Conservation (phyloP, 2,797 vertebrate species). For the Apogon talboti region DNA sequence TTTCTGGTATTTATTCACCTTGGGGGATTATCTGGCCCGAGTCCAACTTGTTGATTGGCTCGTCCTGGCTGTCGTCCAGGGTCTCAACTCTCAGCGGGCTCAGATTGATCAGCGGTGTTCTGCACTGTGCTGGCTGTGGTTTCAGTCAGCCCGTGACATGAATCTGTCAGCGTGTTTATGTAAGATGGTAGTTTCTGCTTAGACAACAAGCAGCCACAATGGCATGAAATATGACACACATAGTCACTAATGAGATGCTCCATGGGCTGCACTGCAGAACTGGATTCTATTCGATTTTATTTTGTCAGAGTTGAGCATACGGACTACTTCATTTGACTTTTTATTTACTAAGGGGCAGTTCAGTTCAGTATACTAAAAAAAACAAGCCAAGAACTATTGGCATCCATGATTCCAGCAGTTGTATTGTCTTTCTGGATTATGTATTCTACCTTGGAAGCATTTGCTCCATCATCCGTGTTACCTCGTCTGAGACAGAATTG, state of each 20-base stretch:
- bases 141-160: slow-evolving; percentile 46
- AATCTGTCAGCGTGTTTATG: slow-evolving; percentile 61
- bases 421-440: slow-evolving; percentile 20
- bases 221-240: slow-evolving; percentile 29
- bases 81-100: slow-evolving; percentile 26
- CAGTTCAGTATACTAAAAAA: slow-evolving; percentile 1
- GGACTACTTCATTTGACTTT: too few species aligned
- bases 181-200: slow-evolving; percentile 33
- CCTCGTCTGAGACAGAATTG: slow-evolving; percentile 20
- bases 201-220: slow-evolving; percentile 28
- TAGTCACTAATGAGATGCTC: slow-evolving; percentile 29
- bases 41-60: slow-evolving; percentile 65
- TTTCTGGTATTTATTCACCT: slow-evolving; percentile 61
- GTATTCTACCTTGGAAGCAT: slow-evolving; percentile 29
- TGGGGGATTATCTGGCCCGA: slow-evolving; percentile 56
- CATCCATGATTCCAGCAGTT: not conserved
- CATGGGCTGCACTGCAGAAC: not conserved
- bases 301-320: not conserved
- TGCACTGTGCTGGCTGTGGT: slow-evolving; percentile 45
- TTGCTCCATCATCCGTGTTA: slow-evolving; percentile 14
- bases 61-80: slow-evolving; percentile 60
- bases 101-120: slow-evolving; percentile 28
- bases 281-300: not conserved
- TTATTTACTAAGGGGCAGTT: not conserved
- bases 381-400: slow-evolving; percentile 6